Base-by-base conservation (phyloP, 2,113 vertebrate genomes). In the Nibea albiflora region DNA sequence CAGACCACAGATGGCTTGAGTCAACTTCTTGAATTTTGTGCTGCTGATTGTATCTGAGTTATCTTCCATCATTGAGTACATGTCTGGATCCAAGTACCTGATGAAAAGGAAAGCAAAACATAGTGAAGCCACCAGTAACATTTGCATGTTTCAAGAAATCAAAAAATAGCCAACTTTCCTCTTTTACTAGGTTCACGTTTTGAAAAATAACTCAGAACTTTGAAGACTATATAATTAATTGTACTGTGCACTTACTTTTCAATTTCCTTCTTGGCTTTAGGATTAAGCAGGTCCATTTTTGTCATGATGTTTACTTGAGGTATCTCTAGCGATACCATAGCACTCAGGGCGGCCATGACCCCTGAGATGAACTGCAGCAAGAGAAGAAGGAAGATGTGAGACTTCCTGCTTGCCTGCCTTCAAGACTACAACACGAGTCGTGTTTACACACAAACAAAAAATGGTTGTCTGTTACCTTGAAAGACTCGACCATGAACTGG, bases 401-500 rank as follows among this genome's bases (percentile, higher is more conserved):
- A 42, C 46, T 71, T 70, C 3, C 42, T 4, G 4, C 26, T 52
- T 58, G 26, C 35, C 28, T n/a, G 50, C 19, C 19, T 56, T 50
- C n/a, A n/a, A n/a, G n/a, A n/a, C 39, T 16, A 54, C 17, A 35
- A 56, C 24, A 76, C 22, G 0, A 71, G 3, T 0, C 4, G 4
- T 26, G n/a, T 50, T 44, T 0, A 39, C 16, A 24, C 58, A 53
- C 5, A 47, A n/a, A 42, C 7, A 67, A 26, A 67, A 20, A 61
- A 75, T 60, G n/a, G 67, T 20, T 10, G 5, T 5, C 5, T 12
- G 2, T 81, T 94, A 99, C 98, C 97, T 99, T 99, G 72, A 98
- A 99, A 11, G 97, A 98, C 88, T 99, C 98, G 88, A 99, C 97
- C 98, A 99, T 99, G 74, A 99, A 99, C 83, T 99, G 98, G 11